A percentile compares a stretch with the other conserved stretches of the same genome.
Evolutionary conservation across 1,140 invertebrate species (phyloP).

Genomic region (Rhyzopertha dominica): DNA sequence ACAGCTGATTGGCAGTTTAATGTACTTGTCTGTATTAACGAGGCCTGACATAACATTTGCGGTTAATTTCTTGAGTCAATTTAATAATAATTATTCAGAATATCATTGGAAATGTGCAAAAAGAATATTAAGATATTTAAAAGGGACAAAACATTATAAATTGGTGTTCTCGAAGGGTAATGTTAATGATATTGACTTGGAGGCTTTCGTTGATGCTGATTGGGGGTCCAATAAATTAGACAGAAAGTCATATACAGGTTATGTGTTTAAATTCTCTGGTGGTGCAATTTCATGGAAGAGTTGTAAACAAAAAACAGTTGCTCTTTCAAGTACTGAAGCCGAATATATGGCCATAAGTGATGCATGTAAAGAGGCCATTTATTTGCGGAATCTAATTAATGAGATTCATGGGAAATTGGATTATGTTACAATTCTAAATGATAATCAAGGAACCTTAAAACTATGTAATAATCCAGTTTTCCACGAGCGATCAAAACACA

Average conservation of each 20-base stretch:
- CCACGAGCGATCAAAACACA: conserved; percentile 44
- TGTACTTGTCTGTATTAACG: conserved; percentile 45
- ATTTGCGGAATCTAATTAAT: conserved; percentile 23
- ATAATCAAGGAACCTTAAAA: conserved; percentile 43
- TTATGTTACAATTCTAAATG: conserved; percentile 14
- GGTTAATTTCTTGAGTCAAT: conserved; percentile 42
- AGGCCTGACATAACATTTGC: conserved; percentile 48
- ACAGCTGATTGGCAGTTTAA: conserved; percentile 43
- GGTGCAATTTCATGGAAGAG: conserved; percentile 33
- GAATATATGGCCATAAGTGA: conserved; percentile 40
- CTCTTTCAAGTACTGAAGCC: conserved; percentile 39
- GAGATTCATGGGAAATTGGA: conserved; percentile 15
- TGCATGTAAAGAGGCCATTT: conserved; percentile 31
- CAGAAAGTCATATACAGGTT: conserved; percentile 26
- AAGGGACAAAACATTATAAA: conserved; percentile 42
- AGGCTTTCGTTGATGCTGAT: conserved; percentile 35
- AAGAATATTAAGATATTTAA: conserved; percentile 45
- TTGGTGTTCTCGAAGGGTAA: no score
- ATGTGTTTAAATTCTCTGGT: conserved; percentile 26
- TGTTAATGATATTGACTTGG: no score
- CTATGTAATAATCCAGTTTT: conserved; percentile 40
- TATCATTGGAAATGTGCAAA: conserved; percentile 44
- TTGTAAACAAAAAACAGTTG: conserved; percentile 34
- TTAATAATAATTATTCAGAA: conserved; percentile 33
- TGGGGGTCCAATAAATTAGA: conserved; percentile 24